Conservation (phyloP, 2,888 invertebrate species). For the Drosophila anomalata region DNA sequence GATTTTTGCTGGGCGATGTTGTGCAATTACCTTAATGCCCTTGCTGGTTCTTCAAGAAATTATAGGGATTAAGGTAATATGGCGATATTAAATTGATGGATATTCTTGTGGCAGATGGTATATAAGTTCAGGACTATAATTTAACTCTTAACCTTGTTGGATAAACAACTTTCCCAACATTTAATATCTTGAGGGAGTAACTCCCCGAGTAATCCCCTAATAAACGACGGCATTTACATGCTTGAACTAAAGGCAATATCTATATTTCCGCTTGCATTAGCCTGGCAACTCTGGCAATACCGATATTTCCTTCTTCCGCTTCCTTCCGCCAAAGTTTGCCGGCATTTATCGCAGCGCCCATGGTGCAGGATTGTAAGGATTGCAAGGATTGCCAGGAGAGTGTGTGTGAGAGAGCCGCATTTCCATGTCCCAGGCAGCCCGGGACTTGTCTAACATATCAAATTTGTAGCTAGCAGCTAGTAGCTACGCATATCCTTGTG, state of each 20-base stretch:
- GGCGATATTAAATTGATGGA: background rate
- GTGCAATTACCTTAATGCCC: background rate
- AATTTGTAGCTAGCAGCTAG: slow-evolving; percentile 62
- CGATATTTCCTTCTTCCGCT: slow-evolving; percentile 29
- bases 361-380: slow-evolving; percentile 27
- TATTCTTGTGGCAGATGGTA: background rate
- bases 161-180: no score
- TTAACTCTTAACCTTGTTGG: background rate
- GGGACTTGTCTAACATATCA: slow-evolving; percentile 77
- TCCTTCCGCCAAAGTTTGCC: slow-evolving; percentile 41
- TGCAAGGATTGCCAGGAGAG: slow-evolving; percentile 20
- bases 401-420: background rate
- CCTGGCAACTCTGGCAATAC: slow-evolving; percentile 20
- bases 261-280: slow-evolving; percentile 34
- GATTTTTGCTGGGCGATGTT: background rate
- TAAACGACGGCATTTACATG: slow-evolving; percentile 31
- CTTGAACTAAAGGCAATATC: slow-evolving; percentile 28
- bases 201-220: slow-evolving; percentile 16
- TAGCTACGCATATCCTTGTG: slow-evolving; percentile 66
- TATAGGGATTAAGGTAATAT: background rate
- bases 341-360: slow-evolving; percentile 43
- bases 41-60: slow-evolving; percentile 1
- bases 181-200: background rate
- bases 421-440: slow-evolving; percentile 34
- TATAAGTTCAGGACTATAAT: background rate